Conservation (phyloP, 2,797 vertebrate species). For the Catharus ustulatus region DNA sequence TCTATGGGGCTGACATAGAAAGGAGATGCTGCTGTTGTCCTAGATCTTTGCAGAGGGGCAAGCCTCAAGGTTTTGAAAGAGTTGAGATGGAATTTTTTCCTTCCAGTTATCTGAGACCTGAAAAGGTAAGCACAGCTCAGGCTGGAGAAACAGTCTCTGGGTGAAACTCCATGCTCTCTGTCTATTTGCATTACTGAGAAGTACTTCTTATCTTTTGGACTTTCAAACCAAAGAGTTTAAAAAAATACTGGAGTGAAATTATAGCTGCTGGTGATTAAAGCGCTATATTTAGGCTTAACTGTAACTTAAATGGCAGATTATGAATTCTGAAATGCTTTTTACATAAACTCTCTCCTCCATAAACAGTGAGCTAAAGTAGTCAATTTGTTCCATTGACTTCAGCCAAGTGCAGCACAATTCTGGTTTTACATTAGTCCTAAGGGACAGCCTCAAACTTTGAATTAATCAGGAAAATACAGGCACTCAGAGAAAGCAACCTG, state of each 20-base stretch:
- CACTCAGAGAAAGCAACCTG: neutral
- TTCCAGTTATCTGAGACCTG: neutral
- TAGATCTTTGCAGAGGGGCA: neutral
- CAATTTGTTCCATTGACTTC: neutral
- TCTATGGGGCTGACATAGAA: neutral
- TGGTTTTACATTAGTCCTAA: neutral
- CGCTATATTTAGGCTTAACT: constrained; percentile 39
- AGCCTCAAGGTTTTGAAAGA: neutral
- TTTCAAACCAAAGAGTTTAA: constrained; percentile 69
- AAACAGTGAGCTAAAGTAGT: neutral
- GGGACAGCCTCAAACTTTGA: neutral
- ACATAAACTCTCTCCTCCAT: neutral
- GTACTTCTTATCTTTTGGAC: constrained; percentile 74
- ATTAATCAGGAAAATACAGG: neutral
- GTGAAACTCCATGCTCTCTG: neutral
- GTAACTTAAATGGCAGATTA: neutral
- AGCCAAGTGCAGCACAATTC: neutral
- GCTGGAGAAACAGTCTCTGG: neutral
- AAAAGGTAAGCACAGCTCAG: constrained; percentile 26
- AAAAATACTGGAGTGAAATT: constrained; percentile 16
- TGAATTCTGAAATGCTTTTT: constrained; percentile 11
- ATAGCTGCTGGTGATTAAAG: neutral
- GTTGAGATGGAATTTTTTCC: neutral
- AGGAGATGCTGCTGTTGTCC: neutral
- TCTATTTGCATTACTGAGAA: constrained; percentile 40